A percentile compares a stretch with the other conserved stretches of the same genome.
These are phyloP conservation scores for Abrostola triplasia DNA, from an alignment of 2,888 invertebrate genomes.

Conservation along the genomic window DNA sequence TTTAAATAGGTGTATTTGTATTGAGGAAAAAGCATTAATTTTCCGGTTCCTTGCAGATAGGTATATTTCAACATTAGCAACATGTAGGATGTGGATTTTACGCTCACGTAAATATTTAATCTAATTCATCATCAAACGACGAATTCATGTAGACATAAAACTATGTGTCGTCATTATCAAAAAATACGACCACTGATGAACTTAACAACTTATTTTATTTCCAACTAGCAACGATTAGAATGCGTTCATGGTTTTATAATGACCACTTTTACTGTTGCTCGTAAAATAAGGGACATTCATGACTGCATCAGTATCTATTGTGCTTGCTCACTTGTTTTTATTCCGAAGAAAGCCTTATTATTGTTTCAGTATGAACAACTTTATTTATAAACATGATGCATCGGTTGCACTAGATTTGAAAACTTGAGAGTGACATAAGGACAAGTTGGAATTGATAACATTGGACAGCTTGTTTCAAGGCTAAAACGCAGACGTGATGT, in stretches of 20 bases:
- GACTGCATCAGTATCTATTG: constrained; percentile 15
- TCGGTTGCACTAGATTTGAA: constrained; percentile 37
- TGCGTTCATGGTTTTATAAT: constrained; percentile 59
- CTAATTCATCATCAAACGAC: not conserved
- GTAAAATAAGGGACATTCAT: constrained; percentile 38
- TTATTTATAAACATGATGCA: constrained; percentile 48
- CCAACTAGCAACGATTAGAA: constrained; percentile 37
- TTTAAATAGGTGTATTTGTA: not conserved
- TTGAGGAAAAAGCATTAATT: constrained; percentile 1
- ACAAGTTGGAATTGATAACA: constrained; percentile 33
- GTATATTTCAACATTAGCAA: not conserved
- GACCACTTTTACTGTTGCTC: constrained; percentile 52
- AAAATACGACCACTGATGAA: constrained; percentile 60
- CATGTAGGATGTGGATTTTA: not conserved
- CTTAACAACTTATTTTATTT: constrained; percentile 58
- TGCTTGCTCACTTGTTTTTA: constrained; percentile 19
- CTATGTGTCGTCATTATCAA: constrained; percentile 1
- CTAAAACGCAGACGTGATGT: constrained; percentile 36
- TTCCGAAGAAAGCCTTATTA: constrained; percentile 22
- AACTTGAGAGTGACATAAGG: constrained; percentile 25
- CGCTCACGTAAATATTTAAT: not conserved
- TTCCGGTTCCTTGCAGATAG: not conserved
- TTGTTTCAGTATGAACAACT: constrained; percentile 37
- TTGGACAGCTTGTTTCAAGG: constrained; percentile 51
- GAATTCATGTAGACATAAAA: not conserved